Evolutionary conservation across 1,140 invertebrate species (phyloP).

Genomic region (Neodiprion fabricii): DNA sequence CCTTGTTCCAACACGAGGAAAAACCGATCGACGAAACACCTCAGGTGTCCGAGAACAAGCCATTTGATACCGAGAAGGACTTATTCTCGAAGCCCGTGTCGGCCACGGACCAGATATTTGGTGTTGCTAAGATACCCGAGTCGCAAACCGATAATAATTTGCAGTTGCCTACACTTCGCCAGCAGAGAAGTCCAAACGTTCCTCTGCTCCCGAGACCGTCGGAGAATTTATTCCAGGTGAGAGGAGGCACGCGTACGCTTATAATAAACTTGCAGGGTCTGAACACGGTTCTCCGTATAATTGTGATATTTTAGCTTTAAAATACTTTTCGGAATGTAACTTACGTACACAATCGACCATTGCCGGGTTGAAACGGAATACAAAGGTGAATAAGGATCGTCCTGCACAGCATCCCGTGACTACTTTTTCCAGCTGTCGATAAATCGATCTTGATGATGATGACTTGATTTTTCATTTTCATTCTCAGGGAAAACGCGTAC

Average conservation of each 20-base stretch:
- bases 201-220: neutral
- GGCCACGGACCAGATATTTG: conserved; percentile 17
- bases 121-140: conserved; percentile 8
- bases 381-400: no score
- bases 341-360: no score
- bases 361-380: no score
- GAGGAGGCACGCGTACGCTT: no score
- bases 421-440: no score
- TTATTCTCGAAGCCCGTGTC: conserved; percentile 25
- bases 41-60: conserved; percentile 16
- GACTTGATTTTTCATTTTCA: neutral
- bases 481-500: conserved; percentile 41
- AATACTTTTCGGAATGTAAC: no score
- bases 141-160: neutral
- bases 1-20: conserved; percentile 30
- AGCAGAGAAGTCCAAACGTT: neutral
- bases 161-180: neutral
- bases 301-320: no score
- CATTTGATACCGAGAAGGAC: conserved; percentile 27
- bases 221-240: neutral
- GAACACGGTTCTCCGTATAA: no score
- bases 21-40: conserved; percentile 4
- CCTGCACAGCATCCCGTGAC: no score
- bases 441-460: no score
- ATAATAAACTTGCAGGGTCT: no score